phyloP scores from a whole-genome alignment of 2,113 vertebrate genomes.

The Furnarius figulus region DNA sequence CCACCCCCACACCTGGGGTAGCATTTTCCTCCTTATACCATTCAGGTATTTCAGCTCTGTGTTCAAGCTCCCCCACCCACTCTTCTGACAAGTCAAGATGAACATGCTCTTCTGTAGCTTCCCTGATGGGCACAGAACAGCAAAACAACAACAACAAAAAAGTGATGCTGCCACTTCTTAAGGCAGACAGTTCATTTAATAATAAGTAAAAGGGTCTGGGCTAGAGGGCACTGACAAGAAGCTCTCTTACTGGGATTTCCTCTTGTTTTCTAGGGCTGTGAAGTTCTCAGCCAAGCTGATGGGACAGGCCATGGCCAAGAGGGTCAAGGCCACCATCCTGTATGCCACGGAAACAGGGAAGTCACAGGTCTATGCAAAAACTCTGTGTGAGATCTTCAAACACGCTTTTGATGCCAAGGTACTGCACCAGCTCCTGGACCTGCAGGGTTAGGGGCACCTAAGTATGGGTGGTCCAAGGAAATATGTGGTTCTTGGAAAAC shows the following conservation, averaged over 20 bases:
- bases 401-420: conserved; percentile 98
- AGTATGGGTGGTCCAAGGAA: background rate
- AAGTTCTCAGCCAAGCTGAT: conserved; percentile 99
- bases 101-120: background rate
- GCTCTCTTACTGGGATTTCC: background rate
- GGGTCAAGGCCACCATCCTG: conserved; percentile 96
- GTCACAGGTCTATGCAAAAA: conserved; percentile 95
- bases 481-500: background rate
- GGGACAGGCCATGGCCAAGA: conserved; percentile 98
- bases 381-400: conserved; percentile 98
- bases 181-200: background rate
- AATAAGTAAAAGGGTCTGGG: background rate
- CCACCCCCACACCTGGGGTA: background rate
- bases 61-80: no score
- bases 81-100: background rate
- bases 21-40: background rate
- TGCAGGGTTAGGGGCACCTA: fast-evolving
- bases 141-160: no score
- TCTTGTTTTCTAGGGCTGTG: conserved; percentile 83
- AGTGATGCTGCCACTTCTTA: background rate
- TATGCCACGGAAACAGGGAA: conserved; percentile 97
- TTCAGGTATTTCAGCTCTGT: background rate
- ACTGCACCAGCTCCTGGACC: background rate
- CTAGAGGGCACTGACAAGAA: background rate
- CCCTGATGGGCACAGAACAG: background rate